Percentiles rank a stretch among this genome's conserved stretches.
Evolutionary conservation across 2,888 invertebrate species (phyloP).

Genomic region (Lottia scabra): DNA sequence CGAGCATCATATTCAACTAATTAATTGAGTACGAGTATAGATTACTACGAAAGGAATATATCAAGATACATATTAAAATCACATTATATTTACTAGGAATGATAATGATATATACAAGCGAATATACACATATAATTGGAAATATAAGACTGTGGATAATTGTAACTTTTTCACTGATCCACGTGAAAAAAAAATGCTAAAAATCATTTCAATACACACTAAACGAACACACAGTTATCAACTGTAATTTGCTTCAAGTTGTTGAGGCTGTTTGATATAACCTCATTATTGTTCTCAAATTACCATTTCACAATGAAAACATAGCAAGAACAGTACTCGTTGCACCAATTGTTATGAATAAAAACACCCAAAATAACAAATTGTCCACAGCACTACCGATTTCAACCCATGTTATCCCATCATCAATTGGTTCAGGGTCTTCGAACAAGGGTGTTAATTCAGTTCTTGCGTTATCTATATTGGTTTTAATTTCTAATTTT

Average conservation of each 20-base stretch:
- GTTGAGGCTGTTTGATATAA: not conserved
- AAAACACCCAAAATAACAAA: conserved; percentile 37
- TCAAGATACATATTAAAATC: too few relatives aligned
- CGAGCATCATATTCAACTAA: too few relatives aligned
- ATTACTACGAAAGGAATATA: too few relatives aligned
- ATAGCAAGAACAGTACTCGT: conserved; percentile 33
- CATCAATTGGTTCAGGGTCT: not conserved
- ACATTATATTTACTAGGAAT: too few relatives aligned
- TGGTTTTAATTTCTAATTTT: conserved; percentile 5
- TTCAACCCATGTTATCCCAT: conserved; percentile 24
- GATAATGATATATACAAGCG: too few relatives aligned
- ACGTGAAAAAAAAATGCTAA: too few relatives aligned
- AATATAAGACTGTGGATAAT: too few relatives aligned
- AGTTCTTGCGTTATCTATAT: not conserved
- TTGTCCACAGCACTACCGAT: conserved; percentile 37
- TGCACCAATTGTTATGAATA: conserved; percentile 33
- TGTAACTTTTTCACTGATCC: too few relatives aligned
- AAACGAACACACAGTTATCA: not conserved
- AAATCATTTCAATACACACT: too few relatives aligned
- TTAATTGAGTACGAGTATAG: too few relatives aligned
- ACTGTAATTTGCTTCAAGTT: not conserved
- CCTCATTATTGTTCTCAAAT: not conserved
- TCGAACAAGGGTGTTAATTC: conserved; percentile 21
- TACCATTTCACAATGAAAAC: conserved; percentile 22
- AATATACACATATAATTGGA: too few relatives aligned